Percentiles rank a stretch among this genome's conserved stretches.
phyloP scores from a whole-genome alignment of 2,797 vertebrate species.

The Adrianichthys oophorus region DNA sequence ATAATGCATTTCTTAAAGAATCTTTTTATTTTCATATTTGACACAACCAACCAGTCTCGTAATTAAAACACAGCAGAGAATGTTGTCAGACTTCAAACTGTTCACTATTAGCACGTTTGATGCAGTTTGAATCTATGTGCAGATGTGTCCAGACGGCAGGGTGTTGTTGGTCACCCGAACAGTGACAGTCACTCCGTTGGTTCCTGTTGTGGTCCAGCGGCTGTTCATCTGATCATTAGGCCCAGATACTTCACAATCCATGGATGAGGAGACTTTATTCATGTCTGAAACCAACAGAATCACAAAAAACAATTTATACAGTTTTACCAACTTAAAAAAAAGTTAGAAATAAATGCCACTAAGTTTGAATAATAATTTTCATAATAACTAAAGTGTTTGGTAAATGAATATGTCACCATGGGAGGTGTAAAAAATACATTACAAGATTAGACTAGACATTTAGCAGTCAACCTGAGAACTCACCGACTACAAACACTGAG shows the following conservation, averaged over 20 bases:
- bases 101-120: background rate
- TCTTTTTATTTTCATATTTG: too few relatives aligned
- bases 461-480: background rate
- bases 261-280: background rate
- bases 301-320: too few relatives aligned
- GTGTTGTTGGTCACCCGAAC: background rate
- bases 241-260: background rate
- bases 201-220: background rate
- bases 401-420: too few relatives aligned
- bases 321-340: background rate
- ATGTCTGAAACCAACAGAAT: background rate
- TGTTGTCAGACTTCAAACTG: too few relatives aligned
- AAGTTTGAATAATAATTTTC: background rate
- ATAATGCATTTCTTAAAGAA: too few relatives aligned
- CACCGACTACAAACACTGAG: constrained; percentile 10
- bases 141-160: background rate
- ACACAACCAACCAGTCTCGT: too few relatives aligned
- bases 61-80: too few relatives aligned
- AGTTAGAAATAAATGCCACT: background rate
- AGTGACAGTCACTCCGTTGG: background rate
- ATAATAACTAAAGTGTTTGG: too few relatives aligned
- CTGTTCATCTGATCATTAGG: background rate
- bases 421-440: too few relatives aligned
- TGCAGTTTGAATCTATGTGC: background rate
- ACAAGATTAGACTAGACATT: background rate